Evolutionary conservation across 1,140 invertebrate species (phyloP), one percentile per base, ranked within the genome.

Genomic region (Anoplophora glabripennis): DNA sequence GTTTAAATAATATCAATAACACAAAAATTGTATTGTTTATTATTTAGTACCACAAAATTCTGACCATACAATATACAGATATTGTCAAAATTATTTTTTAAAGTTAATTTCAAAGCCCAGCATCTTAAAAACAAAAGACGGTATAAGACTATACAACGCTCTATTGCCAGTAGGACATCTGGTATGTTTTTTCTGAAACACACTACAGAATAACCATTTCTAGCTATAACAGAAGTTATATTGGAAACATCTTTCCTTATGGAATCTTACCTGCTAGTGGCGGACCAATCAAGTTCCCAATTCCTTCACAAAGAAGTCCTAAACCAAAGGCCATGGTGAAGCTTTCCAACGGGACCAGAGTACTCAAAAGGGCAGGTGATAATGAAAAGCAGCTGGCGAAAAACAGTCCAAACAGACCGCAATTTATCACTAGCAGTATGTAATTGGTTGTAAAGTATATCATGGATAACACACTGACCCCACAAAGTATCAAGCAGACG

Each of bases 251-350:
- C 4, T 4, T 3, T 41, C n/a, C 2, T 41, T 41, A 3, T 41
- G 15, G n/a, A 12, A 41, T 14, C 11, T 7, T 65, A 78, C 83
- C 83, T 61, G 83, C 83, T 65, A 84, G 76, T 5, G 83, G 83
- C 8, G 83, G 83, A 33, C 83, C 83, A 21, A 78, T 73, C 41
- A 85, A 72, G 77, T 83, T 83, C 34, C 84, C 84, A 54, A 85
- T 75, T 4, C 94, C 94, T 78, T 96, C 90, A 67, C 92, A 89
- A 11, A 96, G 76, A 14, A 94, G 78, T 40, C 91, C 84, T 36
- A 96, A 77, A 18, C 94, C 93, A 75, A 96, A 96, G 7, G 90
- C 92, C 66, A 88, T 89, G 1, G 93, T 93, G 71, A 97, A 94
- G 47, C 83, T 78, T 44, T 91, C 88, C 60, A 93, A 73, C 0